These are phyloP conservation scores for Clarias laeviceps DNA, from an alignment of 2,797 vertebrate genomes.

Conservation along the genomic window DNA sequence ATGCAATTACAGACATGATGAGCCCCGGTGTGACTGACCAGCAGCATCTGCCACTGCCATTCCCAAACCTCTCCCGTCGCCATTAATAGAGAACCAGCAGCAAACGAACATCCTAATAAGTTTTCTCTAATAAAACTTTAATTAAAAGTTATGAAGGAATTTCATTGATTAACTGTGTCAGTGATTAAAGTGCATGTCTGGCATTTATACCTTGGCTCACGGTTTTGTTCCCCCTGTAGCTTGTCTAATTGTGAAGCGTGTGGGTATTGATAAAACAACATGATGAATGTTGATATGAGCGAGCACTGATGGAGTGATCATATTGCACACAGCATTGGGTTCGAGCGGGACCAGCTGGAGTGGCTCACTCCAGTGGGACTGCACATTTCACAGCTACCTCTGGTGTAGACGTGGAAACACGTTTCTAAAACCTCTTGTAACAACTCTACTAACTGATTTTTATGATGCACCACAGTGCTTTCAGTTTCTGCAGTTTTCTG, in stretches of 20 bases:
- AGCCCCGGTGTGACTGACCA: conserved; percentile 77
- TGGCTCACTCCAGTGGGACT: conserved; percentile 86
- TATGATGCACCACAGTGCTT: conserved; percentile 91
- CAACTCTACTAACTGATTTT: conserved; percentile 87
- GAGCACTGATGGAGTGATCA: conserved; percentile 96
- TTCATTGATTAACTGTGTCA: conserved; percentile 90
- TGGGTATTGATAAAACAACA: conserved; percentile 94
- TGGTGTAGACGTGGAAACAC: conserved; percentile 80
- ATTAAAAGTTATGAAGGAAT: conserved; percentile 89
- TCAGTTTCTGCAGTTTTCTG: conserved; percentile 80
- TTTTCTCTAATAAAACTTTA: conserved; percentile 85
- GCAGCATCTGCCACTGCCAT: conserved; percentile 84
- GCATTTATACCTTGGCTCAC: conserved; percentile 69
- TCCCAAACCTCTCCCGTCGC: conserved; percentile 75
- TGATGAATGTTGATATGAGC: conserved; percentile 93
- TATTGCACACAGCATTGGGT: conserved; percentile 91
- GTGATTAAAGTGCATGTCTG: conserved; percentile 87
- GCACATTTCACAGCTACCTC: conserved; percentile 88
- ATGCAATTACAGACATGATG: conserved; percentile 95
- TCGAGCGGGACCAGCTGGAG: conserved; percentile 95
- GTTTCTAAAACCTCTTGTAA: conserved; percentile 77
- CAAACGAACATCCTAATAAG: conserved; percentile 78
- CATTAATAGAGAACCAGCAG: conserved; percentile 79
- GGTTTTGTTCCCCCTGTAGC: conserved; percentile 83
- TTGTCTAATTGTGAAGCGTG: conserved; percentile 86